Evolutionary conservation across 2,797 vertebrate genomes (phyloP), one percentile per base, ranked within the genome.

Genomic region (Rhinoraja longicauda): DNA sequence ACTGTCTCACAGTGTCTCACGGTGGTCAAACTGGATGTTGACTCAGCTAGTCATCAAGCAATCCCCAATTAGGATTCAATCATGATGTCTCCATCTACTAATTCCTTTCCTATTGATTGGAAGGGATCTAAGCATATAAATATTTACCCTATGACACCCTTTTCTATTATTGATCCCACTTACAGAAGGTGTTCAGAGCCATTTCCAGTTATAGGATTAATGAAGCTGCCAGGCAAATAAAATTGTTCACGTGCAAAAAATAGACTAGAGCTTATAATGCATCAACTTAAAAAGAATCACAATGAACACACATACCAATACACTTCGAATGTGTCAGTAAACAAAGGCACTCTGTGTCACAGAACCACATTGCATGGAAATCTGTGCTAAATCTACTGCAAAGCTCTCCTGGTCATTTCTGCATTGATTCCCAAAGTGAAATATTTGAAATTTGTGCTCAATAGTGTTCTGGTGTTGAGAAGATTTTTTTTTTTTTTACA

Each of bases 61-160:
- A 53, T 73, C 67, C 91, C 90, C 67, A 91, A 91, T 91, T 73
- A 72, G 70, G 39, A 53, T 67, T 91, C 90, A 91, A 91, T 91
- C 90, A 73, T 45, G 90, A 29, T 36, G n/a, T 72, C 24, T 73
- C 62, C 67, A 29, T 29, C 67, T 36, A 91, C 90, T 36, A 91
- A 91, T 91, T 91, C 21, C 67, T 91, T 70, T 91, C 67, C 67
- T 91, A 91, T 91, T 91, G 90, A 91, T 91, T 64, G 32, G 13
- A 73, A 91, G 90, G 29, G 67, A 91, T 73, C 70, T 45, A 91
- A 91, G 90, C 90, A 91, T 39, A 73, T 91, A 91, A 91, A 91
- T 91, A 73, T 91, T 91, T 91, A 91, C 90, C 90, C 90, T 45
- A 91, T 73, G 90, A 91, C 67, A 91, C 90, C 67, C 26, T 91